phyloP scores from a whole-genome alignment of 2,113 vertebrate genomes.

The Nothocercus julius region DNA sequence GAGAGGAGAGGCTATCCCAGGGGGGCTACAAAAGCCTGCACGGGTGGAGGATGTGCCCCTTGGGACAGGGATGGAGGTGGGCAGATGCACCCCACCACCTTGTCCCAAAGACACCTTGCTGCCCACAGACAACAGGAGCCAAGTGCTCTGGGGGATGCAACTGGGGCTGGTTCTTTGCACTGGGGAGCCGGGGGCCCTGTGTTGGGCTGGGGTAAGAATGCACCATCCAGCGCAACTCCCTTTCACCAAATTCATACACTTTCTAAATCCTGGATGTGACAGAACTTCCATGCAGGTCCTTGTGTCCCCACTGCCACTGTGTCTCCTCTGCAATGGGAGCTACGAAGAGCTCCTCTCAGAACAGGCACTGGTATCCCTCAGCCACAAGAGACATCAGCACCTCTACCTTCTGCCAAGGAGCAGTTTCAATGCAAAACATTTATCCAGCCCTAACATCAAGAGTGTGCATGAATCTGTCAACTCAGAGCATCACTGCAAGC shows the following conservation, averaged over 20 bases:
- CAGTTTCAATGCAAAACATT: background rate
- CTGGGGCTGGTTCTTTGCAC: background rate
- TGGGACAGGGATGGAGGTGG: background rate
- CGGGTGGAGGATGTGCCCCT: no score
- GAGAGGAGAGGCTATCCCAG: background rate
- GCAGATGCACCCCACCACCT: background rate
- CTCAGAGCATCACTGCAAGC: background rate
- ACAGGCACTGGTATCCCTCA: background rate
- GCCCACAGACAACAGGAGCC: background rate
- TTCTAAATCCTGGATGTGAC: background rate
- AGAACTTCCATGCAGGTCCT: background rate
- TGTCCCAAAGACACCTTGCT: background rate
- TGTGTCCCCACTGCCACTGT: background rate
- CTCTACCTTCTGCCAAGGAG: background rate
- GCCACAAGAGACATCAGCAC: background rate
- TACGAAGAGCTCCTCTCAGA: background rate
- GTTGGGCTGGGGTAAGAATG: background rate
- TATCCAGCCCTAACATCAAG: background rate
- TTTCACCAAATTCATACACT: background rate
- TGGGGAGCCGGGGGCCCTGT: accelerated
- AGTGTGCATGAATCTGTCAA: accelerated
- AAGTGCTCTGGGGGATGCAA: background rate
- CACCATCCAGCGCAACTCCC: accelerated
- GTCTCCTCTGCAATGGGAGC: background rate
- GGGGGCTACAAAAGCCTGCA: accelerated